Evolutionary conservation across 2,113 vertebrate species (phyloP), one percentile per base, ranked within the genome.

Genomic region (Campylomormyrus tamandua): DNA sequence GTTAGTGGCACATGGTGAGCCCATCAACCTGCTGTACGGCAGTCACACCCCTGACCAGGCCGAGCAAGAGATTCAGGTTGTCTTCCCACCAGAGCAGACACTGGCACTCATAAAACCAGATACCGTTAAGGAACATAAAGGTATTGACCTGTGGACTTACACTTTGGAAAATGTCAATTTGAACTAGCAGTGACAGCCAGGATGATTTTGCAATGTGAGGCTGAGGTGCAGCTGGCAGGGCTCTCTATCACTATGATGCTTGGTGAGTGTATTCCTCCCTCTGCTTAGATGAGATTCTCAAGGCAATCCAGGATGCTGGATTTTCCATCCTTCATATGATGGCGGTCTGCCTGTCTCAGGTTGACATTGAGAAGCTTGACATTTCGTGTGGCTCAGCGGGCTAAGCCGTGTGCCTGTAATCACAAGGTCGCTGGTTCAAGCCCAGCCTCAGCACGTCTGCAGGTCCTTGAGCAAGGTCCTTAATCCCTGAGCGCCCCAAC

Each of bases 51-150:
- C 15, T 0, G 91, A 95, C 87, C 96, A 94, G 27, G 96, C 96
- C 13, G 92, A 95, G 52, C 90, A 10, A 88, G 96, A 96, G 92
- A 94, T 97, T 91, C 74, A 87, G 90, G 95, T 95, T 92, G 95
- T 97, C 93, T 96, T 97, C 93, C 95, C 95, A 21, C 91, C 87
- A 74, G 94, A 97, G 90, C 91, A 90, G 31, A 97, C 96, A 0
- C 93, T 97, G 91, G 96, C 96, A 3, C 91, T 96, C 56, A 96
- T 97, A 89, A 96, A 96, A 93, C 96, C 96, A 0, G 93, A 96
- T 66, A 94, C 93, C n/a, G 45, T 93, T 90, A 91, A 95, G 86
- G 89, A 95, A n/a, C 94, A 95, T 91, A 94, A 46, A 95, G 95
- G 96, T 96, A 45, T 24, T 88, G 11, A 35, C 15, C 83, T 62